Evolutionary conservation across 2,113 vertebrate species (phyloP), one percentile per base, ranked within the genome.

Genomic region (Trachemys scripta): DNA sequence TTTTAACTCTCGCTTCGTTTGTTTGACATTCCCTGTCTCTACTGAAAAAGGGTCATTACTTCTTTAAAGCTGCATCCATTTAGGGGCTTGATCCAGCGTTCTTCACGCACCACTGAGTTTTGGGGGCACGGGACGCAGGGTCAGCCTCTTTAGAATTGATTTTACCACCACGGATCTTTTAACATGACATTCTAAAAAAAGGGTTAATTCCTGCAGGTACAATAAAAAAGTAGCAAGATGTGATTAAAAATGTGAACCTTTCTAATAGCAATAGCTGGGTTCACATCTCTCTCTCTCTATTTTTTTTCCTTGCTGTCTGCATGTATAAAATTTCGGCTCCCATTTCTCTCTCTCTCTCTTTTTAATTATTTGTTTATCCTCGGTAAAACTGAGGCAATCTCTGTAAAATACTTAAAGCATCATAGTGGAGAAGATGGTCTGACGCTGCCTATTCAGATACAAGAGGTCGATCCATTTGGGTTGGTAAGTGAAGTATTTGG

Each of bases 361-460:
- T 89, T 95, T 83, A 96, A 97, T 89, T 90, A 86, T 87, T 98
- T 96, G 45, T 31, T 97, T 98, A 96, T 98, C 98, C 98, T 98
- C 98, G 90, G 97, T 97, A 98, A 98, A 98, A 98, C 97, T 95
- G 98, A 98, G 98, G 98, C 98, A 98, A 95, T 97, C 97, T 97
- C 94, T 94, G 84, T 95, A 95, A 97, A 97, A 95, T 84, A 98
- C 96, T 94, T 98, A 96, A 98, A 98, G 98, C 96, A 98, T 97
- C 98, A 97, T 97, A 97, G 98, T 95, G 96, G 98, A 98, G 98
- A 98, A 98, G 98, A 97, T 86, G 42, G 82, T 89, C 92, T 10
- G 59, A 80, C 20, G 9, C 56, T 38, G 83, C 84, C 84, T 62
- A 11, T 24, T 65, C 82, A 87, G 50, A 75, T 56, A 25, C 62